Conservation (phyloP, 2,797 vertebrate genomes). For the Lagorchestes hirsutus region DNA sequence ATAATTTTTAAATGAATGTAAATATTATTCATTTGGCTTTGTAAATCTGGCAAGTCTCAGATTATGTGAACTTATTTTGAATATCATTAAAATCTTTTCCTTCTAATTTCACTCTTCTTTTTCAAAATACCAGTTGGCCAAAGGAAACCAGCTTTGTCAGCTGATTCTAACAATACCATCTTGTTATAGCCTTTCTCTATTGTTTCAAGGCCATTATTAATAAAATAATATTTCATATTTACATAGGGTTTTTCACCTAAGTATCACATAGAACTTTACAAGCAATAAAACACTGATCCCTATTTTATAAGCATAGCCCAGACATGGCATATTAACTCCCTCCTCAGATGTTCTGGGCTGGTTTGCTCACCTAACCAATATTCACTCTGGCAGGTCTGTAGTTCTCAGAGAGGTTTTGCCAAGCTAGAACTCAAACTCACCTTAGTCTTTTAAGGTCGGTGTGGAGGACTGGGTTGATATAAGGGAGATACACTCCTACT, state of each 20-base stretch:
- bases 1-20: slow-evolving; percentile 77
- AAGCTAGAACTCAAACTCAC: neutral
- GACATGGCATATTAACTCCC: neutral
- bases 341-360: neutral
- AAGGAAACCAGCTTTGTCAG: slow-evolving; percentile 58
- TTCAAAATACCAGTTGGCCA: slow-evolving; percentile 60
- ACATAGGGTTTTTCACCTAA: slow-evolving; percentile 70
- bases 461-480: neutral
- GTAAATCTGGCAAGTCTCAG: slow-evolving; percentile 76
- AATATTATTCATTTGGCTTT: slow-evolving; percentile 80
- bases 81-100: slow-evolving; percentile 61
- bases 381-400: neutral
- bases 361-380: neutral
- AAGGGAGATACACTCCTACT: neutral
- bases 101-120: slow-evolving; percentile 65
- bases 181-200: slow-evolving; percentile 63
- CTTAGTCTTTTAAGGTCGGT: neutral
- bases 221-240: slow-evolving; percentile 74
- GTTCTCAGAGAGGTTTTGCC: neutral
- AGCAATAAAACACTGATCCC: slow-evolving; percentile 69
- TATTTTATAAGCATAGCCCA: neutral
- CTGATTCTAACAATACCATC: slow-evolving; percentile 53
- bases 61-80: slow-evolving; percentile 69
- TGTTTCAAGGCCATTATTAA: slow-evolving; percentile 69
- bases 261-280: slow-evolving; percentile 60